A percentile compares a stretch with the other conserved stretches of the same genome.
phyloP scores from a whole-genome alignment of 1,140 invertebrate genomes.

The Drosophila hydei region DNA sequence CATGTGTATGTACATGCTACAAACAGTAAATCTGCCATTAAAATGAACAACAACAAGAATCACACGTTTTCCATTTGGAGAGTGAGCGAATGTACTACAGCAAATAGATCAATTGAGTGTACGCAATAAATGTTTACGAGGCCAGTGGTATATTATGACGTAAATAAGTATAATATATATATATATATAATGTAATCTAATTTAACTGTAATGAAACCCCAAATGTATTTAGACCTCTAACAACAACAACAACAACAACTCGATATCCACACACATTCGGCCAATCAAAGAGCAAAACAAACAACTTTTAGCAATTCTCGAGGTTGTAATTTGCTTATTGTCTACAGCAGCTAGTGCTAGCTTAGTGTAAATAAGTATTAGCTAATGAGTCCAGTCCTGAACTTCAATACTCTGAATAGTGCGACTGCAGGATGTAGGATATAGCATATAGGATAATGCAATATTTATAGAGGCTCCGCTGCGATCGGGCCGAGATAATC shows the following conservation, averaged over 20 bases:
- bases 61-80: slow-evolving; percentile 82
- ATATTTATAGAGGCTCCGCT: slow-evolving; percentile 7
- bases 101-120: slow-evolving; percentile 73
- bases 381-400: slow-evolving; percentile 24
- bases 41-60: slow-evolving; percentile 76
- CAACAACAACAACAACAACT: slow-evolving; percentile 23
- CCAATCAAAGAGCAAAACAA: slow-evolving; percentile 37
- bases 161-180: slow-evolving; percentile 27
- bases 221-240: slow-evolving; percentile 45
- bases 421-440: slow-evolving; percentile 9
- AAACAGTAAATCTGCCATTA: slow-evolving; percentile 74
- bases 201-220: slow-evolving; percentile 34
- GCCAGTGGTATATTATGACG: slow-evolving; percentile 68
- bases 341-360: slow-evolving; percentile 1
- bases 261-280: not conserved
- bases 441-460: slow-evolving; percentile 3
- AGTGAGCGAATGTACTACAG: slow-evolving; percentile 79
- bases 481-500: not conserved
- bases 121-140: slow-evolving; percentile 59
- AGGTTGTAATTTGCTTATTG: slow-evolving; percentile 74
- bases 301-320: slow-evolving; percentile 81
- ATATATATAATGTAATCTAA: slow-evolving; percentile 38
- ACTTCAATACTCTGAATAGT: slow-evolving; percentile 24
- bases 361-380: slow-evolving; percentile 40
- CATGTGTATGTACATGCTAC: slow-evolving; percentile 50